Base-by-base conservation (phyloP, 2,888 invertebrate species). In the Homarus gammarus region DNA sequence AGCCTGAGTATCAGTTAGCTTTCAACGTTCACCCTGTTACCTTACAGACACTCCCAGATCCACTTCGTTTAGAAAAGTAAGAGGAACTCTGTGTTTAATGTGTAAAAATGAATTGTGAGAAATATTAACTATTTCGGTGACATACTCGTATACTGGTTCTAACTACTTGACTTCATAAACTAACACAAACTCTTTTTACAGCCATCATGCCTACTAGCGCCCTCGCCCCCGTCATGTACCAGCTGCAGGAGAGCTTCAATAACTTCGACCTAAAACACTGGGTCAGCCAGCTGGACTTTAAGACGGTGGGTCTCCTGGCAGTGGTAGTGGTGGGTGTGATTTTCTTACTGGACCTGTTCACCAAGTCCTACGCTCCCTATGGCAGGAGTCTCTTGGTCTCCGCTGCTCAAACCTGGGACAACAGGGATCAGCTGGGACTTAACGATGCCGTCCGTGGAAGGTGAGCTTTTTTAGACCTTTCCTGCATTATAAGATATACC, bases 381-480 rank as follows among this genome's bases (percentile, higher is more conserved):
- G 85, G 77, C 64, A 85, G 70, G 77, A 77, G 85, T 44, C 44
- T 77, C 36, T 22, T 78, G 40, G 18, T 56, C 86, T 68, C 79
- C 49, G 86, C 86, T 33, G 79, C 79, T 27, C n/a, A 79, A 51
- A 27, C 86, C 79, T 86, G 85, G 85, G 77, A 77, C 10, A 64
- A 44, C 33, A 77, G 44, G 68, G 78, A 85, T 44, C 84, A 73
- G 18, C 44, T 44, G 40, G 31, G 31, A 27, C 68, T 64, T 49
- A 31, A n/a, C 18, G 31, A 44, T 44, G 31, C 64, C 12, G 2
- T 64, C 49, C 64, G 77, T 15, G 77, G 64, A 31, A 78, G 85
- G 77, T 85, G 18, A 33, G 84, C 12, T 68, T 12, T 15, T 33
- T 36, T 27, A n/a, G 2, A 15, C 3, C 27, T 12, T 51, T 51